phyloP scores from a whole-genome alignment of 1,140 invertebrate genomes.

The Drosophila biarmipes region DNA sequence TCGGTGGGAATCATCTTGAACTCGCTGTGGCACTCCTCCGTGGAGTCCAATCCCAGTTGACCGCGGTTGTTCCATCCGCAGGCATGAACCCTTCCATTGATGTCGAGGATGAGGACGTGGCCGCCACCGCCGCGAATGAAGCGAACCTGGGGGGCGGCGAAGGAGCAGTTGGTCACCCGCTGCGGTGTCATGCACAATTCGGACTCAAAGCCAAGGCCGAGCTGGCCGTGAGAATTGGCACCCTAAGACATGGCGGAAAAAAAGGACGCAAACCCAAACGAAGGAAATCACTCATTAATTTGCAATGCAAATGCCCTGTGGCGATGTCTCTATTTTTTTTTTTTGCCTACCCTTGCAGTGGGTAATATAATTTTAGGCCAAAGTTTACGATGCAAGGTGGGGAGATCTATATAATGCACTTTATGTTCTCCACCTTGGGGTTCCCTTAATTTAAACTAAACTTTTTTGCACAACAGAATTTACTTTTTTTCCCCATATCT shows the following conservation, averaged over 20 bases:
- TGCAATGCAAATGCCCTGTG: conserved; percentile 65
- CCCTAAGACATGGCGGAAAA: conserved; percentile 86
- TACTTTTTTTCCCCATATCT: too few species aligned
- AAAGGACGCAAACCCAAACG: conserved; percentile 23
- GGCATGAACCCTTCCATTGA: conserved; percentile 89
- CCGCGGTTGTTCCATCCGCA: conserved; percentile 95
- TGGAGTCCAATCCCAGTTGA: conserved; percentile 88
- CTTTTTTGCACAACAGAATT: too few species aligned
- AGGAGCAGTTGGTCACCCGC: conserved; percentile 85
- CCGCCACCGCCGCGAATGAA: conserved; percentile 91
- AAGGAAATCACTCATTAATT: conserved; percentile 79
- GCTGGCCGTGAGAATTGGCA: conserved; percentile 93
- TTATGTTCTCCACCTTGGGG: too few species aligned
- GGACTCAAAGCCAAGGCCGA: conserved; percentile 88
- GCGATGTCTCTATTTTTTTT: conserved; percentile 31
- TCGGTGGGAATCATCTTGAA: conserved; percentile 70
- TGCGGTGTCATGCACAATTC: conserved; percentile 88
- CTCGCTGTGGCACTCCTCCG: conserved; percentile 67
- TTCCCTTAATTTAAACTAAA: too few species aligned
- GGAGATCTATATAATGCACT: not conserved
- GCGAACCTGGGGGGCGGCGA: conserved; percentile 85
- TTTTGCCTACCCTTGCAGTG: not conserved
- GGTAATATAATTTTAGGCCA: not conserved
- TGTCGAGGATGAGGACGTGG: conserved; percentile 89
- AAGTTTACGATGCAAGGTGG: not conserved